Evolutionary conservation across 2,888 invertebrate genomes (phyloP), one percentile per base, ranked within the genome.

Genomic region (Cryptus armator): DNA sequence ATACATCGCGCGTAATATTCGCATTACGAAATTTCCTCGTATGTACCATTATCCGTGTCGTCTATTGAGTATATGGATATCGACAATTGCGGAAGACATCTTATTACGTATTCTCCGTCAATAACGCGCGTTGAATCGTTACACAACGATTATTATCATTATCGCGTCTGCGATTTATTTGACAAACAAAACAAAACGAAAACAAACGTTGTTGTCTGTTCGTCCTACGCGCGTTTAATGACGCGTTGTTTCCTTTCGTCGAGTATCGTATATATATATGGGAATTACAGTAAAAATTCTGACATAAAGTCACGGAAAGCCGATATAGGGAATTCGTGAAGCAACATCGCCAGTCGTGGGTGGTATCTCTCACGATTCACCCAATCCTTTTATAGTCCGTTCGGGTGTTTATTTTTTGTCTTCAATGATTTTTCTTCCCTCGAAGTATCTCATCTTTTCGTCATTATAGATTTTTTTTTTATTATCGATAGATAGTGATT

Each of bases 331-430:
- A 19, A 12, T 14, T 29, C 48, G 37, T 70, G 51, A 37, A 48
- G 70, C 70, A 70, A 66, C 37, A 37, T 32, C 1, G 48, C 19
- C 51, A 70, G 19, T 70, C 51, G 70, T 70, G 70, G 70, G 70
- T 53, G 70, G 12, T 10, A 32, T 37, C 51, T 14, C 37, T 70
- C 51, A 24, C 56, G 3, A 56, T 9, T 24, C 3, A 56, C 24
- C 56, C 56, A 24, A 16, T 53, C 53, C 53, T 53, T 53, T 53
- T 53, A 53, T 53, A 2, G 53, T 3, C 3, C 53, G 53, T 3
- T 16, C 19, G 3, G 16, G 16, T 53, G 53, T 19, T 53, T 7
- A 16, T 53, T 53, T 1, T 19, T 53, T 19, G 0, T 19, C 37
- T 0, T 5, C 6, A 37, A 37, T 37, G 37, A 37, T 37, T 37